These are phyloP conservation scores for Leucopsar rothschildi DNA, from an alignment of 2,113 vertebrate genomes.

Conservation along the genomic window DNA sequence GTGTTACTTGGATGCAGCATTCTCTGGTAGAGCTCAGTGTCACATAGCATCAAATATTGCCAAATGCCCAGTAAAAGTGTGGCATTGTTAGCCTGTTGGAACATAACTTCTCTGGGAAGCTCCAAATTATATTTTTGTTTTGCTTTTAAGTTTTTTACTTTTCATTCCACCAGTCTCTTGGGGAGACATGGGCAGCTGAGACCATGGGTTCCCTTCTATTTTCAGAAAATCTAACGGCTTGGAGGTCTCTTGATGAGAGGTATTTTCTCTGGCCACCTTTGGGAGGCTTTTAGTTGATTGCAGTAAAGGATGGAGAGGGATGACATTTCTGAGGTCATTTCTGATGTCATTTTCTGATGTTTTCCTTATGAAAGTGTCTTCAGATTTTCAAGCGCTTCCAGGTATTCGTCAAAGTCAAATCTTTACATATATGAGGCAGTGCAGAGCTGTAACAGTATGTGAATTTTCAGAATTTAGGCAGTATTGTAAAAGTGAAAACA, in stretches of 20 bases:
- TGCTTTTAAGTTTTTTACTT: not conserved
- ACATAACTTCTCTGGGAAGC: not conserved
- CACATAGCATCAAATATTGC: not conserved
- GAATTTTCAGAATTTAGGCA: not conserved
- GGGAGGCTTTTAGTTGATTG: not conserved
- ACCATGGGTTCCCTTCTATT: not conserved
- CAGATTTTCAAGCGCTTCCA: not conserved
- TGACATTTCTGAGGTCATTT: not conserved
- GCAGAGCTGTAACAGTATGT: not conserved
- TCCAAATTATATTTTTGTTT: not conserved
- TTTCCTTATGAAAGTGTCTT: not conserved
- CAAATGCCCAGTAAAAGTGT: not conserved
- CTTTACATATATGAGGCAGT: not conserved
- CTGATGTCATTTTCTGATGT: not conserved
- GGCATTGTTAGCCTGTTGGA: not conserved
- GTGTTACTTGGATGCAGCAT: not conserved
- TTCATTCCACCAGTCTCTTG: not conserved
- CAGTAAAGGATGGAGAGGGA: not conserved
- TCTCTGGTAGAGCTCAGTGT: not conserved
- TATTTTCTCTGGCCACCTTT: not conserved
- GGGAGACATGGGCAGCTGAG: not conserved
- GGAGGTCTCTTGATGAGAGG: not conserved
- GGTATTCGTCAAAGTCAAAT: not conserved
- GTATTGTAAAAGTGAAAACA: not conserved
- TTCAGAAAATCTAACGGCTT: not conserved